phyloP scores from a whole-genome alignment of 2,797 vertebrate species.

The Pseudotriccus pelzelni region DNA sequence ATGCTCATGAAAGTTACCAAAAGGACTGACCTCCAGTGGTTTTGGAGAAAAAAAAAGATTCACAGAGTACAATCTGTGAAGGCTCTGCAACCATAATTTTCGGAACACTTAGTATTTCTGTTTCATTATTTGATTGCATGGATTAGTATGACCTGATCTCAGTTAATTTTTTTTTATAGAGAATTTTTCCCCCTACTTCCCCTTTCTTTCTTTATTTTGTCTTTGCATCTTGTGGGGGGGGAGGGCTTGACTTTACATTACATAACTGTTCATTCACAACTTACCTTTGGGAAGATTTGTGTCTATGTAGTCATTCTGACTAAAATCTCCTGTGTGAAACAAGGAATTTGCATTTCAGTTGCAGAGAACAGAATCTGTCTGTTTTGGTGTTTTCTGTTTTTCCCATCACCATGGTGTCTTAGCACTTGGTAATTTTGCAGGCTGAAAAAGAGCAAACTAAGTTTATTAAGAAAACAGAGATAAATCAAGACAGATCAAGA shows the following conservation, averaged over 20 bases:
- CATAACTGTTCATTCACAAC: background rate
- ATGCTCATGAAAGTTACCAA: background rate
- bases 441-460: conserved; percentile 22
- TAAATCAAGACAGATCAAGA: background rate
- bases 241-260: background rate
- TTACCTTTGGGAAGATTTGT: background rate
- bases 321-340: conserved; percentile 13
- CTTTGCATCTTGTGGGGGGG: background rate
- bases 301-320: background rate
- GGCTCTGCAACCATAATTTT: background rate
- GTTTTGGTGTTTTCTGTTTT: conserved; percentile 8
- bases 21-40: background rate
- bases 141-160: background rate
- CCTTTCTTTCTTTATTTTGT: background rate
- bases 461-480: background rate
- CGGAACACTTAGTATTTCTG: background rate
- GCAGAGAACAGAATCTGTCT: background rate
- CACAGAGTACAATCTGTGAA: background rate
- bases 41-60: background rate
- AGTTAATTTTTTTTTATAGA: background rate
- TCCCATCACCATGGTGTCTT: background rate
- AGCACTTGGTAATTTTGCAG: background rate
- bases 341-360: conserved; percentile 49
- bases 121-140: background rate
- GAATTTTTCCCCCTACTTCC: background rate